Base-by-base conservation (phyloP, 2,888 invertebrate genomes). In the Venusia cambrica region DNA sequence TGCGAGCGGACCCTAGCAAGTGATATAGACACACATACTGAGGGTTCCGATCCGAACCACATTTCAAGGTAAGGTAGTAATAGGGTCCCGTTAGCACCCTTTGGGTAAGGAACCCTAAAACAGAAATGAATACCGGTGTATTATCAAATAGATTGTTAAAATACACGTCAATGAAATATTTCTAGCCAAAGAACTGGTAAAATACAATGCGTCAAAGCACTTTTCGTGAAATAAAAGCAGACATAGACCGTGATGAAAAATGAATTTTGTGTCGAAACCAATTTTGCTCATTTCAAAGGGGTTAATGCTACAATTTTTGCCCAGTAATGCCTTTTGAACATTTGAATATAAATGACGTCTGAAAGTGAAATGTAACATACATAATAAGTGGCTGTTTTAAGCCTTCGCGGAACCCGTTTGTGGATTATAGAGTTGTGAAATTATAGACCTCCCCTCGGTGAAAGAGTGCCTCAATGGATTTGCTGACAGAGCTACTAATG, bases 331-430 rank as follows among this genome's bases (percentile, higher is more conserved):
- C 81, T 83, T 83, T 84, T 72, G 79, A 84, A 72, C 83, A 87
- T 87, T 87, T 87, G 85, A 87, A 87, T 87, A 87, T 87, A 87
- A 85, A 87, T 85, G 83, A 85, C 80, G 85, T 84, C 81, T 84
- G 84, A 85, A 85, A 87, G 84, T 87, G 87, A 87, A 87, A 85
- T 85, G 87, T 87, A 84, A 85, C 87, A 87, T 85, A 85, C 85
- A 87, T 87, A 87, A 87, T 87, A 85, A 87, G 85, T 85, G 87
- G 85, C 84, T 85, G 85, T 84, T 87, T 85, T 87, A 84, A 84
- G 77, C 84, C 70, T 78, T 78, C 73, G 72, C 73, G 74, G 77
- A 84, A 85, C 87, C 87, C 85, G 85, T 85, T 85, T 81, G 78
- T 69, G 75, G 73, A 71, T 73, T 72, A 72, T 73, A 83, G 85